phyloP scores from a whole-genome alignment of 2,797 vertebrate species.

The Falco novaeseelandiae region DNA sequence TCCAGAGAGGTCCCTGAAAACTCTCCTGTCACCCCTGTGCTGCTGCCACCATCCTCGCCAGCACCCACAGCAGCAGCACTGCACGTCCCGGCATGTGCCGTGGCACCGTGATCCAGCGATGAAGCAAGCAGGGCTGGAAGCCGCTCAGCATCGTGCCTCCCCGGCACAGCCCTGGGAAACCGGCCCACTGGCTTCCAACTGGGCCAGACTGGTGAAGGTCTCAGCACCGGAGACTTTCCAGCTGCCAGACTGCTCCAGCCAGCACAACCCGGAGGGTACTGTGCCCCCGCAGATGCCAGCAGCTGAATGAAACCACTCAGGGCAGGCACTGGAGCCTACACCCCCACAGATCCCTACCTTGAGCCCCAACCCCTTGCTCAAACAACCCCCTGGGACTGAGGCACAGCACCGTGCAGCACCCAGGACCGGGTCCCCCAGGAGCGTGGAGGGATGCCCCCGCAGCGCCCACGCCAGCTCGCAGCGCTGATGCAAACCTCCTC shows the following conservation, averaged over 20 bases:
- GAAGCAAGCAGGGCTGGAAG: background rate
- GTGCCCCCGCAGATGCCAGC: fast-evolving
- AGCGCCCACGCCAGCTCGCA: background rate
- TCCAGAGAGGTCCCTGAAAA: background rate
- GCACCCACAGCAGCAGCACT: fast-evolving
- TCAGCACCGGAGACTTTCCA: background rate
- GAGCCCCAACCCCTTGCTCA: background rate
- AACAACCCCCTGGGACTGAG: background rate
- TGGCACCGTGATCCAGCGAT: fast-evolving
- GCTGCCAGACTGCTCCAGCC: fast-evolving
- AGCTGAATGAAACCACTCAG: background rate
- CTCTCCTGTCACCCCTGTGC: fast-evolving
- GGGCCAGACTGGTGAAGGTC: background rate
- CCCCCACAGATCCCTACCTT: no score
- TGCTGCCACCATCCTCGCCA: fast-evolving
- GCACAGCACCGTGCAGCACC: background rate
- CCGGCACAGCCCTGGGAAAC: fast-evolving
- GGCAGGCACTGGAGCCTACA: fast-evolving
- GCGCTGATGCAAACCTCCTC: background rate
- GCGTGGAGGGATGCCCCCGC: background rate
- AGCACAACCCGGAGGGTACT: background rate
- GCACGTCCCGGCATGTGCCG: background rate
- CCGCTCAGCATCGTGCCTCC: fast-evolving
- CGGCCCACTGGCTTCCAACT: background rate
- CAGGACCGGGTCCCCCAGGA: fast-evolving